Evolutionary conservation across 2,113 vertebrate species (phyloP), one percentile per base, ranked within the genome.

Genomic region (Notiomystis cincta): DNA sequence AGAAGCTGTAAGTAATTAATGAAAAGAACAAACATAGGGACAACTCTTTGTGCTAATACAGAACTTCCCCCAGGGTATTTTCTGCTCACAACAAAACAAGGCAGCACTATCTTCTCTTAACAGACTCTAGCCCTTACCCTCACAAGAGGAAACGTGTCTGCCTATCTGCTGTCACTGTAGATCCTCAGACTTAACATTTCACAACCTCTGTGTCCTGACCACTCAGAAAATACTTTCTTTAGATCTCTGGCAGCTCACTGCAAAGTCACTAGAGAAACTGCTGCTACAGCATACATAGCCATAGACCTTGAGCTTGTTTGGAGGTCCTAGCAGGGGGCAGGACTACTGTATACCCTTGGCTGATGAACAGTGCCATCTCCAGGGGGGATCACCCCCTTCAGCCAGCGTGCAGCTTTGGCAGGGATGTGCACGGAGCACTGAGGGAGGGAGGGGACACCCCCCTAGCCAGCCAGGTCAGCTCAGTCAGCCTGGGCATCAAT

Each of bases 401-500:
- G 98, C 98, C 98, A 99, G 98, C 98, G 98, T 98, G 89, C 98
- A 97, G 98, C 98, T 98, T 98, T 98, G 98, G 99, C 98, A 99
- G 98, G 99, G 99, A 99, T 98, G 97, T 96, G 98, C 98, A 98
- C 98, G 99, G 98, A 99, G 92, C 97, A 97, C 96, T 98, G 98
- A 99, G 98, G 99, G 98, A 99, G 98, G 98, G 99, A 98, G 98
- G 98, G 98, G 98, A 99, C 98, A 99, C 98, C 98, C 98, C 98
- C 98, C 97, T 98, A 98, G 98, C 98, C 98, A 99, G 98, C 98
- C 98, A 99, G 98, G 99, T 99, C 99, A 99, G 98, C 98, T 98
- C 98, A 98, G 98, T 99, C 98, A 99, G 98, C 98, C 98, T 99
- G 98, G 98, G 98, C 98, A 99, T 99, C 99, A 99, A 98, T 98